Base-by-base conservation (phyloP, 2,888 invertebrate genomes). In the Archips xylosteana region DNA sequence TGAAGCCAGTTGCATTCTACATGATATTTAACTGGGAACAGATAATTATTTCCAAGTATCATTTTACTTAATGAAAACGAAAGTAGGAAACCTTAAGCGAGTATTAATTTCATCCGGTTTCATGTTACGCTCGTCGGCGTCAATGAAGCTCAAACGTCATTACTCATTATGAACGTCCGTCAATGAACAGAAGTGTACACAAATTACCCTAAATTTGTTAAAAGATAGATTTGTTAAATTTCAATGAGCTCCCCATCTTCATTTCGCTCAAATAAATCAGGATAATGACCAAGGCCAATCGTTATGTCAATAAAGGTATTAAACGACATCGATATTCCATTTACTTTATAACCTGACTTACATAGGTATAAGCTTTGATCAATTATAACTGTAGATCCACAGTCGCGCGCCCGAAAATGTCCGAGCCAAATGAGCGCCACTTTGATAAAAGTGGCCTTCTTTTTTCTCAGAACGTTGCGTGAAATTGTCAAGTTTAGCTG, bases 51-150 rank as follows among this genome's bases (percentile, higher is more conserved):
- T 32, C 32, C 23, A 32, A 63, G 45, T 62, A 45, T 62, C 62
- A 45, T 12, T 23, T 62, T 62, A 23, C 62, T 42, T 6, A 57
- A 32, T 51, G 36, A 42, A 57, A 57, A n/a, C 42, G 66, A 67
- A 67, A 67, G 66, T 67, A 67, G 66, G 66, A 67, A 67, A 57
- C 45, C 66, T 57, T 54, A 54, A 54, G 51, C 12, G 23, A 8
- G 57, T 67, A 67, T 67, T 39, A 67, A 42, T 57, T 67, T 42
- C 66, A 39, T 45, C 63, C 34, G 66, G 42, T 13, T 8, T 67
- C 57, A 42, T 3, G 42, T 67, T 57, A 49, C 64, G 23, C 5
- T 12, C 42, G 32, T 13, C 57, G 32, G 32, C 12, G 54, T n/a
- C 32, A 34, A n/a, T 49, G 32, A 45, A 42, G 32, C 15, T 57